Conservation (phyloP, 2,888 invertebrate genomes). For the Matsumyia berberina region DNA sequence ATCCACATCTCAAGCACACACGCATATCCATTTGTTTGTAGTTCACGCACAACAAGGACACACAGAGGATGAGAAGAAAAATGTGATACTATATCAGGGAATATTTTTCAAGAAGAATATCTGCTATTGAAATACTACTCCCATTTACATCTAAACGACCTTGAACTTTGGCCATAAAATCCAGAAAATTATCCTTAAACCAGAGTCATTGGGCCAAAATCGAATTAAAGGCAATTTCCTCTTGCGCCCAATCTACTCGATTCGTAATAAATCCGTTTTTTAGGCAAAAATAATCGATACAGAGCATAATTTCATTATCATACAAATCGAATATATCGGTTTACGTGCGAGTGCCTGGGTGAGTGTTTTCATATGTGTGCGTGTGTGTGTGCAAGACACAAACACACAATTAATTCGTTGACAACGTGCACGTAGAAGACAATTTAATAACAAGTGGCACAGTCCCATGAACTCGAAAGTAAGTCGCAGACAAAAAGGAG, state of each 20-base stretch:
- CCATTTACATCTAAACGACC: conserved; percentile 53
- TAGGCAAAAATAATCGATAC: conserved; percentile 36
- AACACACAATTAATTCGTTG: conserved; percentile 39
- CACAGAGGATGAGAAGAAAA: conserved; percentile 17
- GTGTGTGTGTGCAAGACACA: conserved; percentile 13
- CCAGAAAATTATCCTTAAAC: conserved; percentile 57
- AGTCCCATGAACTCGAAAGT: conserved; percentile 28
- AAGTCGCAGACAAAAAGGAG: background rate
- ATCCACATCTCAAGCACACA: conserved; percentile 7
- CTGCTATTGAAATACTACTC: conserved; percentile 45
- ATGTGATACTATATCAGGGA: conserved; percentile 22
- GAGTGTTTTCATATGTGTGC: no score
- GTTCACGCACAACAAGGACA: conserved; percentile 30
- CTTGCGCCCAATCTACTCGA: conserved; percentile 3
- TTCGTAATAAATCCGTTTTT: conserved; percentile 17
- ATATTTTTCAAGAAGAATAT: conserved; percentile 39
- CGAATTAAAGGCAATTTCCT: conserved; percentile 53
- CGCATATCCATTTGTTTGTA: conserved; percentile 20
- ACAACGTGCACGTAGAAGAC: conserved; percentile 45
- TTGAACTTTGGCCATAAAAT: conserved; percentile 60
- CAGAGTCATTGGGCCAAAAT: conserved; percentile 52
- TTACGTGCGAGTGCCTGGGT: background rate
- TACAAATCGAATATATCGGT: conserved; percentile 42
- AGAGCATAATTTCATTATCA: conserved; percentile 38
- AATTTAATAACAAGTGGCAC: conserved; percentile 38